Evolutionary conservation across 1,140 invertebrate species (phyloP), one percentile per base, ranked within the genome.

Genomic region (Drosophila mojavensis): DNA sequence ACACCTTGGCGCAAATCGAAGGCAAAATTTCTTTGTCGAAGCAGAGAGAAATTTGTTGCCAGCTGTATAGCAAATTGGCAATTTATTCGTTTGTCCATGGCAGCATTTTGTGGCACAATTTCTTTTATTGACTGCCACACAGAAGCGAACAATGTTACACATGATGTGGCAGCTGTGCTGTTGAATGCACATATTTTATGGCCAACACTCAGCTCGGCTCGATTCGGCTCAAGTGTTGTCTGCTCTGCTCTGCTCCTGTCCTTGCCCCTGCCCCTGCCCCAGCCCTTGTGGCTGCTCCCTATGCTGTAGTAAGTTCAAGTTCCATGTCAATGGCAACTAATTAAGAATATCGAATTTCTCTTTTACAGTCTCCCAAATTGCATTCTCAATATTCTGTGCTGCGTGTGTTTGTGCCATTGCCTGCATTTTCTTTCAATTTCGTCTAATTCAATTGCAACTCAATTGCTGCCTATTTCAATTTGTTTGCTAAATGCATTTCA

Each of bases 61-160:
- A 79, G 69, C 69, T 73, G 60, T 39, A 47, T 51, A 61, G 72
- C 61, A 86, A 86, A 88, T 88, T 88, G 84, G 43, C 83, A 88
- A 88, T 88, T 88, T 88, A 82, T 86, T 79, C 86, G 71, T 64
- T 51, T 41, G 66, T 65, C 70, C 43, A 33, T 60, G 76, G 67
- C 68, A 83, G 70, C 75, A 68, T 69, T 66, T 76, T 83, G 76
- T 82, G 75, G 63, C 67, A 84, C 67, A 68, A 65, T 59, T 61
- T 51, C 59, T 75, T 79, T 72, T 70, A 81, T 75, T 68, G 61
- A 70, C 61, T 72, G 50, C 59, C 45, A 53, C 72, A 71, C 50
- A 75, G 59, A 50, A 50, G 59, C 62, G 70, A 61, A 71, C 71
- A 78, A 71, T 88, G 82, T 79, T 53, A 65, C 67, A 67, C 83